phyloP scores from a whole-genome alignment of 2,888 invertebrate genomes.

The Therioaphis trifolii region DNA sequence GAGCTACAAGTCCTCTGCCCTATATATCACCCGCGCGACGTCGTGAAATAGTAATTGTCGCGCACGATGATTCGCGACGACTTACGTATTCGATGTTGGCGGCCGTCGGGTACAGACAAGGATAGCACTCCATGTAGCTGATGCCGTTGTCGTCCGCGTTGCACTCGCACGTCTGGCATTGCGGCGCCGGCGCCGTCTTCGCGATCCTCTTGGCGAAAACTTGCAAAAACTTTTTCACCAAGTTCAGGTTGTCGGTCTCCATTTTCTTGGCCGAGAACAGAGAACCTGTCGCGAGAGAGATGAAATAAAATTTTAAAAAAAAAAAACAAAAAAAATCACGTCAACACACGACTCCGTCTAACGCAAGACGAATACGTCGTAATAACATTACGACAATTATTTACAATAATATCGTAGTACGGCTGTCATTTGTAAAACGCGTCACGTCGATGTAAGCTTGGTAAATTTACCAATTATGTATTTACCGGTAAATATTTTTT shows the following conservation, averaged over 20 bases:
- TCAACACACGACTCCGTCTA: too few relatives aligned
- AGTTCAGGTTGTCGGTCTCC: conserved; percentile 72
- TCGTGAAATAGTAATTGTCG: too few relatives aligned
- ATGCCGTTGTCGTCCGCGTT: conserved; percentile 76
- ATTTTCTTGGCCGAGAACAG: conserved; percentile 67
- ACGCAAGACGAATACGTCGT: too few relatives aligned
- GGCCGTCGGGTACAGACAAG: conserved; percentile 72
- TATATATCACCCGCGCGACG: neutral
- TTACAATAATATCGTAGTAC: too few relatives aligned
- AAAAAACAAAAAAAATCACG: too few relatives aligned
- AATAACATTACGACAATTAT: too few relatives aligned
- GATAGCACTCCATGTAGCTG: conserved; percentile 76
- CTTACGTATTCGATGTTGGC: conserved; percentile 71
- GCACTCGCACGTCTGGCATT: conserved; percentile 79
- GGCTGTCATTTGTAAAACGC: too few relatives aligned
- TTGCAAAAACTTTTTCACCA: conserved; percentile 75
- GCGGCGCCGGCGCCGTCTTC: conserved; percentile 73
- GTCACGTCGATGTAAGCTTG: too few relatives aligned
- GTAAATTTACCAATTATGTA: too few relatives aligned
- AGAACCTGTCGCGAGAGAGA: conserved; percentile 66
- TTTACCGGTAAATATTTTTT: too few relatives aligned
- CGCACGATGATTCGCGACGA: conserved; percentile 59
- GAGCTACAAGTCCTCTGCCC: too few relatives aligned
- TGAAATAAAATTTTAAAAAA: too few relatives aligned
- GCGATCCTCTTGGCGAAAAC: conserved; percentile 78